A percentile compares a stretch with the other conserved stretches of the same genome.
Evolutionary conservation across 1,140 invertebrate genomes (phyloP).

Genomic region (Drosophila elegans): DNA sequence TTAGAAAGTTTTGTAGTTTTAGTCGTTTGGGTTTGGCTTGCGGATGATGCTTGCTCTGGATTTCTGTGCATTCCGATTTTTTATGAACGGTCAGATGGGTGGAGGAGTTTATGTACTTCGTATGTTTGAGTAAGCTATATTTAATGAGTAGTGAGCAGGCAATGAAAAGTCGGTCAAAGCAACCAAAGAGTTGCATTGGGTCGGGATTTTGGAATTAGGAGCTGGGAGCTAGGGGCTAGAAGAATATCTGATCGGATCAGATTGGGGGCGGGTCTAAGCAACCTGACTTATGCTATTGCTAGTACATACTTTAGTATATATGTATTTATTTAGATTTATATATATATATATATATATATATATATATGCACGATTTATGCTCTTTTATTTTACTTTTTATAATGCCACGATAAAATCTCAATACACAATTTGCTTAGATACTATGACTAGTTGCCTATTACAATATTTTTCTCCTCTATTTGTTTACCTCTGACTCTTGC

Average conservation of each 20-base stretch:
- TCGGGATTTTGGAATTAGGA: background rate
- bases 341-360: slow-evolving; percentile 42
- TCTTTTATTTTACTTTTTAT: slow-evolving; percentile 31
- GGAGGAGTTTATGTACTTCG: slow-evolving; percentile 15
- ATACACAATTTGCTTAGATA: slow-evolving; percentile 72
- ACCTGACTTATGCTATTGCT: slow-evolving; percentile 55
- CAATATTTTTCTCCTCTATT: slow-evolving; percentile 26
- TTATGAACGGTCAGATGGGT: background rate
- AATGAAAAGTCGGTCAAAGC: slow-evolving; percentile 35
- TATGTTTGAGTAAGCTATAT: slow-evolving; percentile 36
- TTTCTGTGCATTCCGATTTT: background rate
- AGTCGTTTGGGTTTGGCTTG: slow-evolving; percentile 13
- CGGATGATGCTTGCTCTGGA: slow-evolving; percentile 1
- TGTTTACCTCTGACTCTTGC: slow-evolving; percentile 21
- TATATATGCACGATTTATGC: slow-evolving; percentile 42
- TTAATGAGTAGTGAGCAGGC: slow-evolving; percentile 37
- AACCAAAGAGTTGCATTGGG: slow-evolving; percentile 22
- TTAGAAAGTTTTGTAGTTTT: slow-evolving; percentile 44
- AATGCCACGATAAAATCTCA: slow-evolving; percentile 75
- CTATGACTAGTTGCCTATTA: slow-evolving; percentile 77
- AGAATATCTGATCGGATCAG: slow-evolving; percentile 8
- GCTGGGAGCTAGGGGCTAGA: slow-evolving; percentile 1
- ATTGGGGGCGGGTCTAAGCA: slow-evolving; percentile 34
- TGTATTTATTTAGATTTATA: slow-evolving; percentile 42
- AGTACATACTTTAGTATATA: slow-evolving; percentile 38